phyloP scores from a whole-genome alignment of 2,888 invertebrate genomes.

The Lysandra coridon region DNA sequence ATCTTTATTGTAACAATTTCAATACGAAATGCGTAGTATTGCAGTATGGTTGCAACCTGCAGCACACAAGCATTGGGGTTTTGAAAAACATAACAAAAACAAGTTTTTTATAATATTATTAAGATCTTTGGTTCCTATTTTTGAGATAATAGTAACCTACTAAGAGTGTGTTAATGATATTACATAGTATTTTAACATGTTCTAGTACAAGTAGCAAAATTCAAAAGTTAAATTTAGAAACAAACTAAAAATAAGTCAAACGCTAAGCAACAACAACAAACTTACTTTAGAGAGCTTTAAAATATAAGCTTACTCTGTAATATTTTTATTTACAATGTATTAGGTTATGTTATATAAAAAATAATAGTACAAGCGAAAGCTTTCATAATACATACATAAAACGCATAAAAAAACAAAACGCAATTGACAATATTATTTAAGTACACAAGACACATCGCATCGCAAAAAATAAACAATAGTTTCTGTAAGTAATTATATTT shows the following conservation, averaged over 20 bases:
- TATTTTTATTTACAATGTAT: background rate
- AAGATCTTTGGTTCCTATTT: conserved; percentile 1
- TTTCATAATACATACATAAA: background rate
- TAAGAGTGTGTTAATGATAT: background rate
- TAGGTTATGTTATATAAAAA: background rate
- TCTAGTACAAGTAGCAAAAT: background rate
- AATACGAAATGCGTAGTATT: background rate
- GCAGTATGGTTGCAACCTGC: background rate
- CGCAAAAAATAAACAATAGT: conserved; percentile 40
- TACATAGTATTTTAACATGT: background rate
- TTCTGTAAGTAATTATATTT: background rate
- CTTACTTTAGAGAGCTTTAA: background rate
- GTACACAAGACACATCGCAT: conserved; percentile 51
- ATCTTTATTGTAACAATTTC: background rate
- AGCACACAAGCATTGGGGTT: background rate
- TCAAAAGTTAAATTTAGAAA: background rate
- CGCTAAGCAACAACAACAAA: conserved; percentile 28
- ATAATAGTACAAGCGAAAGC: background rate
- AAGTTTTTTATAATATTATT: background rate
- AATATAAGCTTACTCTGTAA: conserved; percentile 4
- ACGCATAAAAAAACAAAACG: conserved; percentile 32
- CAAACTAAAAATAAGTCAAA: conserved; percentile 13
- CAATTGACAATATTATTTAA: conserved; percentile 28
- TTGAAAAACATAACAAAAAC: background rate
- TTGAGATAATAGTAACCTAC: background rate